Percentiles rank a stretch among this genome's conserved stretches.
phyloP scores from a whole-genome alignment of 2,797 vertebrate species.

The Chaetophractus vellerosus region DNA sequence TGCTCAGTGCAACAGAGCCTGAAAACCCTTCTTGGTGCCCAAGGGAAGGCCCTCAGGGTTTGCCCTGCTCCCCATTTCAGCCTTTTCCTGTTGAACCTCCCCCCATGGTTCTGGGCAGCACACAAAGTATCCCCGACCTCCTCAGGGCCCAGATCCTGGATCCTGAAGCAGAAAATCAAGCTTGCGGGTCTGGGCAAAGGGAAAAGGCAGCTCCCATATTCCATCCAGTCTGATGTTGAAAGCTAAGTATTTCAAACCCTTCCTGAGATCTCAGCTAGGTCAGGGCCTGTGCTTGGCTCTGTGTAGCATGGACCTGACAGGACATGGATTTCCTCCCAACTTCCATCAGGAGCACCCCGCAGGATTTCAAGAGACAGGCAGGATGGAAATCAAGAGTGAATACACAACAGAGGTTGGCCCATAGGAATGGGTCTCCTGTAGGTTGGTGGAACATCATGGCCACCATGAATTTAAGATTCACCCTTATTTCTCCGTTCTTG shows the following conservation, averaged over 20 bases:
- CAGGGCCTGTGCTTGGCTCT: background rate
- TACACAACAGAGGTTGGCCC: background rate
- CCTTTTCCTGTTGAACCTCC: background rate
- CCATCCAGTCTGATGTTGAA: background rate
- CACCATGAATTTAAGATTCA: background rate
- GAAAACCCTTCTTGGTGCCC: too few species aligned
- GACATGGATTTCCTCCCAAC: background rate
- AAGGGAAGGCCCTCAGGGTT: fast-evolving
- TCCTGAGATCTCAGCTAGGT: background rate
- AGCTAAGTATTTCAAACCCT: background rate
- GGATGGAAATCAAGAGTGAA: background rate
- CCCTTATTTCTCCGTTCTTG: background rate
- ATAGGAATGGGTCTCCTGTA: fast-evolving
- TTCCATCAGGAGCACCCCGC: background rate
- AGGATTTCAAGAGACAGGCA: too few species aligned
- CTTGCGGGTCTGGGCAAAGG: background rate
- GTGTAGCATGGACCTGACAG: background rate
- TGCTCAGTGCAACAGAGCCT: background rate
- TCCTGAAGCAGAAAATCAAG: background rate
- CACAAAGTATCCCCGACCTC: background rate
- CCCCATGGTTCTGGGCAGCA: background rate
- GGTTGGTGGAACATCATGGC: background rate
- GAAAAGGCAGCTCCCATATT: background rate
- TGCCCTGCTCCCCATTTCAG: background rate
- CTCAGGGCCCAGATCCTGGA: background rate